phyloP scores from a whole-genome alignment of 2,113 vertebrate species.

The Sapajus apella region DNA sequence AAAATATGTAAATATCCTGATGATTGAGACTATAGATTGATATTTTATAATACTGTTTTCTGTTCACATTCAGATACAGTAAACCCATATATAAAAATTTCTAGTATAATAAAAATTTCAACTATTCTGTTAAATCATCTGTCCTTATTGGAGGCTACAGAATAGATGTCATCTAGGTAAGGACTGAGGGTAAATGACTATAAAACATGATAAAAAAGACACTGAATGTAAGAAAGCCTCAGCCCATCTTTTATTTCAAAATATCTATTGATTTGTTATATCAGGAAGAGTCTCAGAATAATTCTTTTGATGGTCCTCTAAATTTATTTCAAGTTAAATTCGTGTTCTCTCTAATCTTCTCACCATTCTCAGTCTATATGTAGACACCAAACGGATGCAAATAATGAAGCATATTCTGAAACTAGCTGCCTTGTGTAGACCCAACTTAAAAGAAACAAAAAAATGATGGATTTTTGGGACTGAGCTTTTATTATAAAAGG shows the following conservation, averaged over 20 bases:
- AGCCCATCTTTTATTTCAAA: slow-evolving; percentile 25
- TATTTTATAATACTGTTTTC: not conserved
- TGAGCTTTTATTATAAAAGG: slow-evolving; percentile 27
- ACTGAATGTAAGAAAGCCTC: not conserved
- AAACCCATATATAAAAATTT: not conserved
- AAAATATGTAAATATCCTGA: not conserved
- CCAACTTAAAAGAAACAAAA: not conserved
- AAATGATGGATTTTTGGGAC: not conserved
- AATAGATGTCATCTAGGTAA: not conserved
- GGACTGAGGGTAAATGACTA: not conserved
- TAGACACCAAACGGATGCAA: not conserved
- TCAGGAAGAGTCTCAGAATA: slow-evolving; percentile 22
- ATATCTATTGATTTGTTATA: slow-evolving; percentile 8
- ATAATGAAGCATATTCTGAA: slow-evolving; percentile 1
- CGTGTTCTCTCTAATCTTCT: not conserved
- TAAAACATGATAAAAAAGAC: slow-evolving; percentile 13
- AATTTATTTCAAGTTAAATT: slow-evolving; percentile 47
- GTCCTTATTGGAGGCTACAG: not conserved
- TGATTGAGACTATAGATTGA: not conserved
- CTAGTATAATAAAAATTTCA: slow-evolving; percentile 34
- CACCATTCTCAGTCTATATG: not conserved
- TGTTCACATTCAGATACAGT: not conserved
- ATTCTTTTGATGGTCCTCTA: not conserved
- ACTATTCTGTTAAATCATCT: not conserved
- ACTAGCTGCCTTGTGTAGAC: not conserved